phyloP scores from a whole-genome alignment of 2,888 invertebrate species.

The Ferdinandea cuprea region DNA sequence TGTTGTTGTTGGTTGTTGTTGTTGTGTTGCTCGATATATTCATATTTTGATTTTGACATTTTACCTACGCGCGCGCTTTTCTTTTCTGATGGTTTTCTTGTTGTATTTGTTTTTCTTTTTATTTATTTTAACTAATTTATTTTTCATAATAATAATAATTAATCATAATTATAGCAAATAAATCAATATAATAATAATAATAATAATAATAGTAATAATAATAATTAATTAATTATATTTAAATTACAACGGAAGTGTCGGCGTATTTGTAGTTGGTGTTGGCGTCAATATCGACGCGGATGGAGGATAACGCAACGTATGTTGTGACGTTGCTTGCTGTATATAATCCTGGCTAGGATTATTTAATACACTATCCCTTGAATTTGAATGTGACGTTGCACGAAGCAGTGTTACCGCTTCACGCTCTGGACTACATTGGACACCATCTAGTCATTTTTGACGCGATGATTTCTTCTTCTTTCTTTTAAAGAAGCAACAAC shows the following conservation, averaged over 20 bases:
- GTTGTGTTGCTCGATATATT: slow-evolving; percentile 29
- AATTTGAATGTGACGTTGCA: slow-evolving; percentile 87
- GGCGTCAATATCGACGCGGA: slow-evolving; percentile 84
- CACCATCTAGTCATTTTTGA: slow-evolving; percentile 93
- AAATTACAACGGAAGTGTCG: slow-evolving; percentile 84
- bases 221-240: slow-evolving; percentile 76
- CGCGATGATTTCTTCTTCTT: slow-evolving; percentile 99
- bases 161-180: slow-evolving; percentile 81
- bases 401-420: slow-evolving; percentile 86
- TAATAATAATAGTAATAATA: slow-evolving; percentile 74
- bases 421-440: slow-evolving; percentile 87
- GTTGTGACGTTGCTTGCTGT: slow-evolving; percentile 84
- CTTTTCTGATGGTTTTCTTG: slow-evolving; percentile 48
- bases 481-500: slow-evolving; percentile 99
- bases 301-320: slow-evolving; percentile 84
- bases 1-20: slow-evolving; percentile 24
- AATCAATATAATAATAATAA: slow-evolving; percentile 78
- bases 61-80: slow-evolving; percentile 52
- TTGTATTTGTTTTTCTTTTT: slow-evolving; percentile 50
- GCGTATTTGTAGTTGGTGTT: slow-evolving; percentile 84
- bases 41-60: slow-evolving; percentile 31
- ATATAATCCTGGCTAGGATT: slow-evolving; percentile 85
- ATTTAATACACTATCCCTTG: slow-evolving; percentile 85
- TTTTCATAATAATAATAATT: slow-evolving; percentile 78
- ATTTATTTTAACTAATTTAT: slow-evolving; percentile 67